Percentiles rank a stretch among this genome's conserved stretches.
phyloP scores from a whole-genome alignment of 2,113 vertebrate species.

The Toxostoma redivivum region DNA sequence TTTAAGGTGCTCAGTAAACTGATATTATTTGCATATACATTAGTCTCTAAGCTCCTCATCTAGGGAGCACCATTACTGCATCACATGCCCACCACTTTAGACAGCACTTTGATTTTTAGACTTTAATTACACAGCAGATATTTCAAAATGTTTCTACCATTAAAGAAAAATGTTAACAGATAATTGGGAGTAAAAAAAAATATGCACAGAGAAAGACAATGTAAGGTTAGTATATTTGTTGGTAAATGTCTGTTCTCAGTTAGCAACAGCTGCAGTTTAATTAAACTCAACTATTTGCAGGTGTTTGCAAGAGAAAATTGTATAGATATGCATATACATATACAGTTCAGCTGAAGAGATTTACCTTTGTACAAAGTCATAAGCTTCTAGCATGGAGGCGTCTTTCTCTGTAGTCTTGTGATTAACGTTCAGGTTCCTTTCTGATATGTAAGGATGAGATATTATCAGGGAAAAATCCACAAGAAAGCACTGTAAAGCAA shows the following conservation, averaged over 20 bases:
- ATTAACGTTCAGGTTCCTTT: constrained; percentile 10
- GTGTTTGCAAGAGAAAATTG: constrained; percentile 8
- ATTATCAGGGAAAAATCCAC: constrained; percentile 17
- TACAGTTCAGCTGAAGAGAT: not conserved
- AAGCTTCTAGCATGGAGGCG: not conserved
- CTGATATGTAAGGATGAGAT: constrained; percentile 25
- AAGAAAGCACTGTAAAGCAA: not conserved
- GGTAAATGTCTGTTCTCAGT: constrained; percentile 8
- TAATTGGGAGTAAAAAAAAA: not conserved
- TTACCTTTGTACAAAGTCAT: not conserved
- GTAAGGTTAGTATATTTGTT: constrained; percentile 4
- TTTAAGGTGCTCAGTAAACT: constrained; percentile 44
- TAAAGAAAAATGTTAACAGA: not conserved
- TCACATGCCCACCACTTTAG: not conserved
- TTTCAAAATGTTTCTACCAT: constrained; percentile 17
- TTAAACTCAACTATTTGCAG: constrained; percentile 46
- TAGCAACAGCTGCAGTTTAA: constrained; percentile 52
- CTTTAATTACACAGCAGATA: constrained; percentile 30
- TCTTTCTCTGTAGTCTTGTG: not conserved
- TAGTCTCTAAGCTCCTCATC: constrained; percentile 15
- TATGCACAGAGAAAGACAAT: not conserved
- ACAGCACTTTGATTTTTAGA: constrained; percentile 25
- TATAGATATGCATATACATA: not conserved
- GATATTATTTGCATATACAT: constrained; percentile 44
- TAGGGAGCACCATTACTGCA: not conserved